Percentiles rank a stretch among this genome's conserved stretches.
These are phyloP conservation scores for Pristionchus japonicus DNA, from an alignment of 2,888 invertebrate genomes.

Conservation along the genomic window DNA sequence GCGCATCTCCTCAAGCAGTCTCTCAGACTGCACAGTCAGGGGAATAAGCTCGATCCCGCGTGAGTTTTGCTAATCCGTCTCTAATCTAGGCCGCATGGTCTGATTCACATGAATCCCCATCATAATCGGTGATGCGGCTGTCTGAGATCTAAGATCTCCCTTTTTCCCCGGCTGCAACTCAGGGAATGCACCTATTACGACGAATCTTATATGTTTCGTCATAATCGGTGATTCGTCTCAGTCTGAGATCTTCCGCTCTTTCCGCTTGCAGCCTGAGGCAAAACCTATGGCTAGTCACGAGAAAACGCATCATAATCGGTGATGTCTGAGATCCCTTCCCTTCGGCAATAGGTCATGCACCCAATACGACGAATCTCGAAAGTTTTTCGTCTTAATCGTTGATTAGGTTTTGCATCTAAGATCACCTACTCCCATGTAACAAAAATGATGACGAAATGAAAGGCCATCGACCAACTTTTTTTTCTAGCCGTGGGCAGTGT, in stretches of 20 bases:
- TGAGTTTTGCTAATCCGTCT: neutral
- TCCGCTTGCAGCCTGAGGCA: too few species aligned
- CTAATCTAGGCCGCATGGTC: neutral
- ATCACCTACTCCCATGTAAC: too few species aligned
- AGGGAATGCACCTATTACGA: neutral
- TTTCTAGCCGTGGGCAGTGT: neutral
- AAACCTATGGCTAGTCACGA: too few species aligned
- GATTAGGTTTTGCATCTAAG: too few species aligned
- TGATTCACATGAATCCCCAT: neutral
- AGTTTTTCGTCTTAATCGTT: too few species aligned
- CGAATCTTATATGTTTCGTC: neutral
- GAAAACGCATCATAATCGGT: too few species aligned
- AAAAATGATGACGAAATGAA: neutral
- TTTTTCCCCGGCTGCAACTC: too few species aligned
- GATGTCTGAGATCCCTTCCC: neutral
- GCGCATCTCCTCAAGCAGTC: slow-evolving; percentile 17
- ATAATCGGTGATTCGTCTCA: neutral
- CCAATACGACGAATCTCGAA: too few species aligned
- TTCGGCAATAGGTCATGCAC: too few species aligned
- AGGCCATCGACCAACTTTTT: neutral
- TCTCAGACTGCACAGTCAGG: neutral
- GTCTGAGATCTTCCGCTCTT: too few species aligned
- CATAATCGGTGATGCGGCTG: neutral
- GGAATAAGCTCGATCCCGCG: slow-evolving; percentile 8
- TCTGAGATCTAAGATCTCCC: neutral